These are phyloP conservation scores for Liodrosophila aerea DNA, from an alignment of 2,888 invertebrate genomes.

Conservation along the genomic window DNA sequence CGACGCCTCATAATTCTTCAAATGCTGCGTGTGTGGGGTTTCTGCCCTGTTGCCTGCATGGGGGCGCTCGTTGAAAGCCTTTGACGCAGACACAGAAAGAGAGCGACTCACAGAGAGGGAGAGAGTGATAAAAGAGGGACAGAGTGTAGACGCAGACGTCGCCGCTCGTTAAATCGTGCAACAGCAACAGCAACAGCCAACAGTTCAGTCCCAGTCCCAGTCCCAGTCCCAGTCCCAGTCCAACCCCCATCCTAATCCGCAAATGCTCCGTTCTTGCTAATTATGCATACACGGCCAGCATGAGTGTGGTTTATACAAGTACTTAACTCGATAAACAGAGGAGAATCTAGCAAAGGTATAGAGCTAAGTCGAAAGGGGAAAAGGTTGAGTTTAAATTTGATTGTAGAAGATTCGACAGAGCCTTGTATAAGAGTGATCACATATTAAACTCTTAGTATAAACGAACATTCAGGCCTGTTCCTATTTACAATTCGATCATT, in stretches of 20 bases:
- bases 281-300: constrained; percentile 59
- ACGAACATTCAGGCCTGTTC: no score
- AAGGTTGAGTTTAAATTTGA: no score
- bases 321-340: no score
- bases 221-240: constrained; percentile 10
- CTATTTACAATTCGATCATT: no score
- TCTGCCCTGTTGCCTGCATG: constrained; percentile 41
- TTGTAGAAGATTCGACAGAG: no score
- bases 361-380: no score
- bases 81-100: constrained; percentile 34
- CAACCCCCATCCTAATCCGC: constrained; percentile 36
- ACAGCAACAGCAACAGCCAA: constrained; percentile 13
- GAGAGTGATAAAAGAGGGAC: no score
- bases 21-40: constrained; percentile 72
- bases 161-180: constrained; percentile 69
- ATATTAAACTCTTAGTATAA: no score
- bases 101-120: no score
- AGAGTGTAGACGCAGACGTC: constrained; percentile 36
- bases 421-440: no score
- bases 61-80: constrained; percentile 62
- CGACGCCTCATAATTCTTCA: constrained; percentile 72
- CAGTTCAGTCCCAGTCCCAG: neutral
- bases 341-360: no score
- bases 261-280: constrained; percentile 68
- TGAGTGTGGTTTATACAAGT: constrained; percentile 33